Conservation (phyloP, 2,797 vertebrate species). For the Macropodus opercularis region DNA sequence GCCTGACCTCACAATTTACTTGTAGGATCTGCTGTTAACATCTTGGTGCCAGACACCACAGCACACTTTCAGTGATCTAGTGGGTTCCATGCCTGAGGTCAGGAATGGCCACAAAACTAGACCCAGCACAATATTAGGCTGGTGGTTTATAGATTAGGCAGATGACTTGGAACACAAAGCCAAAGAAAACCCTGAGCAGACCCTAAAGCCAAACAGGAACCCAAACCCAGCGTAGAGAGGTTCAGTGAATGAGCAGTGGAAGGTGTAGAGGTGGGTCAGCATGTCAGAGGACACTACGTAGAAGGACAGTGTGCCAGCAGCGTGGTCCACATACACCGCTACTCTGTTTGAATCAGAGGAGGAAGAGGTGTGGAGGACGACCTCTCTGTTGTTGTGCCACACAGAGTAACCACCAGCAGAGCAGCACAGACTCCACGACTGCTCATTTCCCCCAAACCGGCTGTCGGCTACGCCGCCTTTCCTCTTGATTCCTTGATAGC, state of each 20-base stretch:
- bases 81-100: too few relatives aligned
- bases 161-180: not conserved
- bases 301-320: not conserved
- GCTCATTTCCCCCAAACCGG: not conserved
- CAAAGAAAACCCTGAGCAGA: not conserved
- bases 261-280: constrained; percentile 1
- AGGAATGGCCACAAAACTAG: too few relatives aligned
- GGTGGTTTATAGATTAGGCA: too few relatives aligned
- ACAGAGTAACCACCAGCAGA: not conserved
- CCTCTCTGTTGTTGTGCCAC: not conserved
- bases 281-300: not conserved
- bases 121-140: too few relatives aligned
- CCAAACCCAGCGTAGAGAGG: not conserved
- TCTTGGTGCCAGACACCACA: too few relatives aligned
- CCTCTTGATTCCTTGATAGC: not conserved
- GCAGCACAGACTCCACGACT: not conserved
- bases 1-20: too few relatives aligned
- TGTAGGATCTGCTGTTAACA: too few relatives aligned
- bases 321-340: not conserved
- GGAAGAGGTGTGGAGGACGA: not conserved
- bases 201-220: not conserved
- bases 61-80: too few relatives aligned
- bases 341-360: not conserved
- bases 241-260: not conserved
- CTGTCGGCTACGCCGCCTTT: not conserved